Percentiles rank a stretch among this genome's conserved stretches.
These are phyloP conservation scores for Gallinago jamesoni DNA, from an alignment of 2,113 vertebrate species.

Conservation along the genomic window DNA sequence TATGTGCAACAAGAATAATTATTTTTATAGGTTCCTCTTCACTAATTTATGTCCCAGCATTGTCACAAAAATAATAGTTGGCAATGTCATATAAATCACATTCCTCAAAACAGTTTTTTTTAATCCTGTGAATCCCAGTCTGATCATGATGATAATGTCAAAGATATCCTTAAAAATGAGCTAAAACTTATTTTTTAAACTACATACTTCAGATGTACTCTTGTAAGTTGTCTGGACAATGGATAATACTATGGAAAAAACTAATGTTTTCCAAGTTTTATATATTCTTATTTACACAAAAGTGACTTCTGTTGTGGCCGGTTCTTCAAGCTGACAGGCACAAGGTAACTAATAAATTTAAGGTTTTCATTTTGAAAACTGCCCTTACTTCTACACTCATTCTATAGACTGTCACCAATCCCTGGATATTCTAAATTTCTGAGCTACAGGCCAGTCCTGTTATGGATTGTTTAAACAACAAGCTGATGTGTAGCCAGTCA, in stretches of 20 bases:
- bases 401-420: background rate
- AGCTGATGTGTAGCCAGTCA: background rate
- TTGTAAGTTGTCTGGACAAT: background rate
- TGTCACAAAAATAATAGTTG: background rate
- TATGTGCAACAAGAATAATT: background rate
- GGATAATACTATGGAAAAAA: background rate
- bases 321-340: background rate
- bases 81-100: background rate
- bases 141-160: background rate
- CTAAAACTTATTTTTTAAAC: background rate
- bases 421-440: background rate
- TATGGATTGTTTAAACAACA: slow-evolving; percentile 22
- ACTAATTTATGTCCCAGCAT: background rate
- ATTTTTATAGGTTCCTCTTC: background rate
- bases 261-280: background rate
- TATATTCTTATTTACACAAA: background rate
- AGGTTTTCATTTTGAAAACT: background rate
- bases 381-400: background rate
- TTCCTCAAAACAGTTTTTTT: background rate
- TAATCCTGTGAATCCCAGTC: background rate
- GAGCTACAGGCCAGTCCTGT: slow-evolving; percentile 10
- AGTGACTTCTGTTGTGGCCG: background rate
- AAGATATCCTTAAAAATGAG: background rate
- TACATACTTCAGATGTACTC: background rate
- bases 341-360: slow-evolving; percentile 35